Base-by-base conservation (phyloP, 2,113 vertebrate species). In the Carassius auratus region DNA sequence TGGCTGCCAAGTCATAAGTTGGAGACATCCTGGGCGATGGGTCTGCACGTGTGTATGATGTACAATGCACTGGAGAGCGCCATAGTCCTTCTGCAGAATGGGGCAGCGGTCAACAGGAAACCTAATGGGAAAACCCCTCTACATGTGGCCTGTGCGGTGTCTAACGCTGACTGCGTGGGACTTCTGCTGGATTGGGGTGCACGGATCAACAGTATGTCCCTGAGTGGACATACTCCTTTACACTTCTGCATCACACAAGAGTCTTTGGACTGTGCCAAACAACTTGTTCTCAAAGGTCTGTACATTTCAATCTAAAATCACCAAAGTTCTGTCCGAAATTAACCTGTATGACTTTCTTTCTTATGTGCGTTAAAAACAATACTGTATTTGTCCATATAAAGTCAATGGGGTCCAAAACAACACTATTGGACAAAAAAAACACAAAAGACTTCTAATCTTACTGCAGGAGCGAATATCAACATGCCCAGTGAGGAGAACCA, bases 61-160 rank as follows among this genome's bases (percentile, higher is more conserved):
- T 94, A 97, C 78, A 97, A 97, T 8, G 95, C 97, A 0, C 80
- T 97, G 89, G 97, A 97, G 86, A 95, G 96, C 0, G 95, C 97
- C 1, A 66, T 87, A 5, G 94, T 96, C 4, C 94, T 99, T 1
- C 92, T 99, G 82, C 91, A 96, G 82, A 93, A 96, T 78, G 95
- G 97, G 4, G 97, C 98, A 0, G 93, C 96, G 0, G 89, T 98
- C 91, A 97, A 98, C 93, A 94, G 90, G 62, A 95, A 94, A 87
- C 97, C 98, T 69, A 99, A 99, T 0, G 98, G 98, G n/a, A 99
- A 99, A 94, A 97, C 97, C 0, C 96, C 97, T 0, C 95, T 99
- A 86, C 98, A 99, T 0, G 92, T 99, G 52, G 98, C 98, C 8
- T 98, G 97, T 64, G 95, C 96, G 76, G 91, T 92, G 23, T 95